Evolutionary conservation across 2,888 invertebrate genomes (phyloP).

Genomic region (Agonopterix arenella): DNA sequence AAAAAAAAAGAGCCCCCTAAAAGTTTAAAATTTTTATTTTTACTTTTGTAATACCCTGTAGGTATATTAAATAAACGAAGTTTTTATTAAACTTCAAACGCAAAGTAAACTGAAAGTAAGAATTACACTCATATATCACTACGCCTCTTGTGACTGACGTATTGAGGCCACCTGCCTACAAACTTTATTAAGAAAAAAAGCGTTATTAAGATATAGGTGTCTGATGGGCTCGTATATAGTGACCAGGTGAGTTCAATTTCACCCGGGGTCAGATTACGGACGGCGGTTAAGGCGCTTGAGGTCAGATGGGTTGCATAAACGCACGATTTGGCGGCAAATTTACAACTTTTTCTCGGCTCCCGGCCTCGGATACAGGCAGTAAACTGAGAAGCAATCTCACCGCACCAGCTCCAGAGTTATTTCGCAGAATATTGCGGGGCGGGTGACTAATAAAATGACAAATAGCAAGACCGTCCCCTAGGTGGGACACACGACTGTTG

Average conservation of each 20-base stretch:
- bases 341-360: conserved; percentile 67
- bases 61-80: too few relatives aligned
- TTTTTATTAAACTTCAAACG: too few relatives aligned
- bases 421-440: conserved; percentile 64
- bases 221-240: conserved; percentile 22
- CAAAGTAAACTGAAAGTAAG: too few relatives aligned
- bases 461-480: conserved; percentile 50
- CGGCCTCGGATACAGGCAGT: conserved; percentile 54
- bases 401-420: conserved; percentile 54
- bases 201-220: conserved; percentile 34
- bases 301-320: conserved; percentile 67
- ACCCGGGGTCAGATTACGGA: conserved; percentile 41
- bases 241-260: conserved; percentile 49
- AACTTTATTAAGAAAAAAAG: background rate
- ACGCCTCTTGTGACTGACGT: background rate
- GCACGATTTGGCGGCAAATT: conserved; percentile 68
- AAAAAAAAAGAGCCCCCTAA: too few relatives aligned
- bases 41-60: too few relatives aligned
- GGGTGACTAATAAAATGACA: conserved; percentile 72
- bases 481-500: conserved; percentile 35
- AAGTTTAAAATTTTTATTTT: too few relatives aligned
- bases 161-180: background rate
- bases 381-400: conserved; percentile 61
- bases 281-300: conserved; percentile 47
- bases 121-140: too few relatives aligned